Percentiles rank a stretch among this genome's conserved stretches.
Conservation (phyloP, 2,797 vertebrate species). For the Pyrrhura leucotis region DNA sequence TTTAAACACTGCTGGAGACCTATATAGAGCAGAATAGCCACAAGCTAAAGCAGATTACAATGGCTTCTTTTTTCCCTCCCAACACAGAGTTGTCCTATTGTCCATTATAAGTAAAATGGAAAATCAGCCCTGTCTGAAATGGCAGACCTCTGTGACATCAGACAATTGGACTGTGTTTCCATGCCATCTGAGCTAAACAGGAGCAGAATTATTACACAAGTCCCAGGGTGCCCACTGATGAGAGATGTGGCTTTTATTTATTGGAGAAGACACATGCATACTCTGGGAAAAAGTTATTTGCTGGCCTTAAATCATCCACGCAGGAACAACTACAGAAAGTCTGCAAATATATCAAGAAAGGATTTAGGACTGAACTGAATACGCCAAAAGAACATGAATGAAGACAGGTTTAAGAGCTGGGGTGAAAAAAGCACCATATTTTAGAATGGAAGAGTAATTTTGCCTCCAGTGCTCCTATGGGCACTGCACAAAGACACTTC, state of each 20-base stretch:
- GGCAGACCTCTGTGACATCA: background rate
- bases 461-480: background rate
- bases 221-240: background rate
- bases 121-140: conserved; percentile 18
- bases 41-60: background rate
- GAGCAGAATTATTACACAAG: background rate
- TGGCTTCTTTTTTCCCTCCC: background rate
- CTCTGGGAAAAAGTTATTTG: conserved; percentile 19
- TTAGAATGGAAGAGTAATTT: background rate
- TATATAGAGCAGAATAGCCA: background rate
- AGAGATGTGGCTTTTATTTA: conserved; percentile 37
- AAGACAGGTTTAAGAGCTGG: background rate
- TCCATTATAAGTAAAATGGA: conserved; percentile 32
- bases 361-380: background rate
- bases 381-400: background rate
- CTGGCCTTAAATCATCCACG: conserved; percentile 6
- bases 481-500: background rate
- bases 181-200: background rate
- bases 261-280: conserved; percentile 46
- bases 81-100: background rate
- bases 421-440: background rate
- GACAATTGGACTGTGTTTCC: background rate
- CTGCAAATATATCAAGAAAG: background rate
- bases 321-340: background rate
- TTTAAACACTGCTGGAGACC: background rate